Base-by-base conservation (phyloP, 2,888 invertebrate genomes). In the Calephelis perditalis region DNA sequence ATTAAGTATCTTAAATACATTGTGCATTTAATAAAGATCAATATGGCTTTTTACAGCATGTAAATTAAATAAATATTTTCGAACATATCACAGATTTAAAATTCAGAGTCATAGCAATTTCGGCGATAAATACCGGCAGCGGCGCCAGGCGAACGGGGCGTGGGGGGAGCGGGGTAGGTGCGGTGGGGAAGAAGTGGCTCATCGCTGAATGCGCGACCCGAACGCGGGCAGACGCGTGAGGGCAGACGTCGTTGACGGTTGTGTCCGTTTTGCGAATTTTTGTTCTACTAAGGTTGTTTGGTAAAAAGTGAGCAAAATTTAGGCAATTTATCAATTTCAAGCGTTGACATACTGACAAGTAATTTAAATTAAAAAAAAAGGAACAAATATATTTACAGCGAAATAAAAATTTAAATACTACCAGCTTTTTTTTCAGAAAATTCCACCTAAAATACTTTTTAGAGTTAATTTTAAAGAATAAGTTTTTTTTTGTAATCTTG, bases 1-100 rank as follows among this genome's bases (percentile, higher is more conserved):
- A 59, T 59, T 59, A 62, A 62, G 57, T 58, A 62, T 43, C 61
- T 63, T 63, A 59, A 62, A 61, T 62, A 63, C 57, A 61, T 63
- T 63, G 61, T 61, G 63, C 63, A 63, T 61, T 58, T 63, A 56
- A 61, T 63, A 61, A 46, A 61, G 63, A 63, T 61, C 60, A 63
- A 63, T 63, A 60, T 63, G 58, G 61, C 58, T 40, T 46, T 63
- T 63, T 61, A 63, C 60, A 63, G 58, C 56, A 63, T 59, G 52
- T 63, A 63, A 63, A 45, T 56, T 61, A 58, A 60, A 63, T 60
- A 46, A 63, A 63, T 63, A 62, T 57, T 62, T 59, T 62, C 59
- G 59, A 62, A 63, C 61, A 59, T 62, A 57, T 62, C 44, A 59
- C 57, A 62, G 52, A 61, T 64, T 60, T 64, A 60, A 64, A 61